These are phyloP conservation scores for Elephantulus edwardii DNA, from an alignment of 2,113 vertebrate species.

Conservation along the genomic window DNA sequence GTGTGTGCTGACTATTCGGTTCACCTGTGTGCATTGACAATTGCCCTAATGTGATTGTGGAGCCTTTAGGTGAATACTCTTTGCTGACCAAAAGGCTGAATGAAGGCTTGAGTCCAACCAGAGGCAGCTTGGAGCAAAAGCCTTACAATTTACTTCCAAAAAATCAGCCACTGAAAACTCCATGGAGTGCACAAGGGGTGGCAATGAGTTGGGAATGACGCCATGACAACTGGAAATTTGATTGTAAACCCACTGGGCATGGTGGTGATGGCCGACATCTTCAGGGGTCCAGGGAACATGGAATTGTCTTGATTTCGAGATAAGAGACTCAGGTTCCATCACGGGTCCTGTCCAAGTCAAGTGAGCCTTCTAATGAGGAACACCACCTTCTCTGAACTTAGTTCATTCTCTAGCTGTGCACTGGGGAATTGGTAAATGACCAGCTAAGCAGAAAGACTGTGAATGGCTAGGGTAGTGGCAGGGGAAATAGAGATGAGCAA, in stretches of 20 bases:
- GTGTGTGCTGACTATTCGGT: background rate
- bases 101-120: background rate
- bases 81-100: too few relatives aligned
- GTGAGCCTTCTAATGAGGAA: background rate
- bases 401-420: background rate
- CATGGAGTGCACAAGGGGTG: background rate
- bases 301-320: background rate
- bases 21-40: background rate
- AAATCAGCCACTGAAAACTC: background rate
- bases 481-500: background rate
- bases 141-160: background rate
- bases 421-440: accelerated
- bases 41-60: background rate
- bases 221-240: background rate
- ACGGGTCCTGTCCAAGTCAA: too few relatives aligned
- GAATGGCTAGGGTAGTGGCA: accelerated
- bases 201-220: background rate
- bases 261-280: background rate
- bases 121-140: background rate
- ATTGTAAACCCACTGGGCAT: background rate
- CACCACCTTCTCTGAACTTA: background rate
- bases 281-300: background rate
- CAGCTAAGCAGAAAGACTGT: background rate
- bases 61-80: background rate
- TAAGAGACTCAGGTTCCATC: background rate